phyloP scores from a whole-genome alignment of 2,797 vertebrate genomes.

The Arnoldichthys spilopterus region DNA sequence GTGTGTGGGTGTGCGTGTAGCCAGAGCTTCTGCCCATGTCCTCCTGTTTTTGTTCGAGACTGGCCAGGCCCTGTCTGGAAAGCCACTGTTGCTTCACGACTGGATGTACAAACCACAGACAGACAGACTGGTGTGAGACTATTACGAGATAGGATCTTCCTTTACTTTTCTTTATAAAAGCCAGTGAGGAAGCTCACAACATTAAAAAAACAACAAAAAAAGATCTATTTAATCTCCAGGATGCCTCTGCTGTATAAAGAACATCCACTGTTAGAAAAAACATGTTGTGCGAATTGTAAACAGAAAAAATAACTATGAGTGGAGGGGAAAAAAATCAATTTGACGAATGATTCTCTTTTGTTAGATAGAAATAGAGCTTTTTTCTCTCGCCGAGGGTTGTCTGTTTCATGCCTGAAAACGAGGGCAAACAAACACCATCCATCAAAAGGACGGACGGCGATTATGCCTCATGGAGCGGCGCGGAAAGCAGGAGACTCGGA shows the following conservation, averaged over 20 bases:
- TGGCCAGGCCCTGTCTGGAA: constrained; percentile 53
- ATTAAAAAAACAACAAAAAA: constrained; percentile 16
- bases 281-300: constrained; percentile 47
- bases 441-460: constrained; percentile 32
- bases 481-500: too few species aligned
- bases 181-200: constrained; percentile 44
- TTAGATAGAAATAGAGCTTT: constrained; percentile 73
- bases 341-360: constrained; percentile 74
- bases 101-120: constrained; percentile 47
- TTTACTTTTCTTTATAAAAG: constrained; percentile 66
- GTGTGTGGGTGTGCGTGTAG: constrained; percentile 60
- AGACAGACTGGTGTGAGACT: constrained; percentile 50
- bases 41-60: constrained; percentile 66
- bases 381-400: constrained; percentile 39
- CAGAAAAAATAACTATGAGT: constrained; percentile 60
- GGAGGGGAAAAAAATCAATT: constrained; percentile 72
- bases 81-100: constrained; percentile 50
- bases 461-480: constrained; percentile 18
- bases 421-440: constrained; percentile 41
- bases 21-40: constrained; percentile 73
- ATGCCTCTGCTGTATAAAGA: constrained; percentile 67
- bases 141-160: constrained; percentile 67
- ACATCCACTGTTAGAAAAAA: constrained; percentile 71
- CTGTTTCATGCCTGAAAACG: constrained; percentile 45
- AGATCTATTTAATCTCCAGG: constrained; percentile 69